Evolutionary conservation across 1,140 invertebrate genomes (phyloP).

Genomic region (Spodoptera litura): DNA sequence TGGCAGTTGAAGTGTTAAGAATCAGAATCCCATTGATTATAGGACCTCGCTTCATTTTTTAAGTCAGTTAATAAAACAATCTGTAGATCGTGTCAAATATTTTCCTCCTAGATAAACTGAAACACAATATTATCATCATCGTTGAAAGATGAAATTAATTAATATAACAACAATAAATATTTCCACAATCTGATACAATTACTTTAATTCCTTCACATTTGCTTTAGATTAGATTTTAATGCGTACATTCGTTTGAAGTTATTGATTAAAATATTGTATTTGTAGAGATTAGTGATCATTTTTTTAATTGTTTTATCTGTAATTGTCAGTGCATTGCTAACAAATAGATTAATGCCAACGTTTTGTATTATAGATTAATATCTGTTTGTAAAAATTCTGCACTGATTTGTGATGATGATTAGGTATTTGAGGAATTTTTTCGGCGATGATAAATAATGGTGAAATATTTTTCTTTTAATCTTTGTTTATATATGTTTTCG

Average conservation of each 20-base stretch:
- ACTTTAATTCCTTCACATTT: background rate
- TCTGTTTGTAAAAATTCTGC: conserved; percentile 4
- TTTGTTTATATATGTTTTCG: too few relatives aligned
- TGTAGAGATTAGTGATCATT: background rate
- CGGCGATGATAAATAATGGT: too few relatives aligned
- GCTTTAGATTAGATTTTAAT: background rate
- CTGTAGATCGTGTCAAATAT: too few relatives aligned
- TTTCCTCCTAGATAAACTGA: background rate
- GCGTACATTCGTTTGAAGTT: background rate
- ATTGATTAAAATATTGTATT: background rate
- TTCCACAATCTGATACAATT: conserved; percentile 1
- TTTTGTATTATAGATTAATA: conserved; percentile 22
- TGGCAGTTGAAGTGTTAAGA: too few relatives aligned
- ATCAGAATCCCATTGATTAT: too few relatives aligned
- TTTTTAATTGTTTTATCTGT: background rate
- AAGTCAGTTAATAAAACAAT: too few relatives aligned
- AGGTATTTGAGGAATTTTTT: too few relatives aligned
- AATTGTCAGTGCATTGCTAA: background rate
- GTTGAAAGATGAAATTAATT: too few relatives aligned
- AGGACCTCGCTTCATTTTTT: too few relatives aligned
- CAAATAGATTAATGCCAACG: background rate
- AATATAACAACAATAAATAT: background rate
- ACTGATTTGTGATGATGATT: conserved; percentile 16
- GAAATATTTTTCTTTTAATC: too few relatives aligned
- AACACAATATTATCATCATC: too few relatives aligned